Base-by-base conservation (phyloP, 2,888 invertebrate species). In the Anticlea derivata region DNA sequence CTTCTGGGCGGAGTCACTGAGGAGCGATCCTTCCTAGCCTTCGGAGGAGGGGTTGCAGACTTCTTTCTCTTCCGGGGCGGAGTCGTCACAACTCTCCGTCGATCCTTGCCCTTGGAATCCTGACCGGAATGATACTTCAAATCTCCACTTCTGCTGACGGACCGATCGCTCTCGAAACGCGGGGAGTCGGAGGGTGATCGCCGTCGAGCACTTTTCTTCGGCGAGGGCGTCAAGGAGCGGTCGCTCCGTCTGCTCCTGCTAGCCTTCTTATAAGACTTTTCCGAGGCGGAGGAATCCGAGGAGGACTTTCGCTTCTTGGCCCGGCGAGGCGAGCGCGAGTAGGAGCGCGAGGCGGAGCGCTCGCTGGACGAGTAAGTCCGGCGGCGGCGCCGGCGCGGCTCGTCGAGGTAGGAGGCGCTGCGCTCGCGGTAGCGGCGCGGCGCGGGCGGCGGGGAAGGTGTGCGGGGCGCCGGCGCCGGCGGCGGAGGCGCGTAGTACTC, bases 351-450 rank as follows among this genome's bases (percentile, higher is more conserved):
- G 30, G 5, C 1, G 12, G 33, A 38, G 20, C 75, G 68, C 29
- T 80, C 84, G 79, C 50, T 76, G 6, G 77, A 62, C 20, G 78
- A 80, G 67, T 87, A 87, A 47, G 80, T 82, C 13, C 68, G 70
- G 23, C 70, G 70, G 35, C 79, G 71, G 33, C 72, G 70, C 26
- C 65, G 70, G 49, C 67, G 71, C 1, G 49, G 54, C 5, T 75
- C 71, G 2, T 81, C 80, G 60, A 79, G 80, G 50, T 70, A 71
- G 8, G 57, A 56, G 6, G 46, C 41, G 24, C 46, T 49, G 31
- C 56, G 51, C 45, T 26, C 29, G 39, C 24, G 34, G 22, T 26
- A 20, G 20, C 17, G 34, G 11, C 46, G 58, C 7, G 78, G 73
- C 12, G 78, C 13, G 37, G 8, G 26, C 12, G 17, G 49, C 30